Evolutionary conservation across 1,140 invertebrate genomes (phyloP).

Genomic region (Bombus polaris): DNA sequence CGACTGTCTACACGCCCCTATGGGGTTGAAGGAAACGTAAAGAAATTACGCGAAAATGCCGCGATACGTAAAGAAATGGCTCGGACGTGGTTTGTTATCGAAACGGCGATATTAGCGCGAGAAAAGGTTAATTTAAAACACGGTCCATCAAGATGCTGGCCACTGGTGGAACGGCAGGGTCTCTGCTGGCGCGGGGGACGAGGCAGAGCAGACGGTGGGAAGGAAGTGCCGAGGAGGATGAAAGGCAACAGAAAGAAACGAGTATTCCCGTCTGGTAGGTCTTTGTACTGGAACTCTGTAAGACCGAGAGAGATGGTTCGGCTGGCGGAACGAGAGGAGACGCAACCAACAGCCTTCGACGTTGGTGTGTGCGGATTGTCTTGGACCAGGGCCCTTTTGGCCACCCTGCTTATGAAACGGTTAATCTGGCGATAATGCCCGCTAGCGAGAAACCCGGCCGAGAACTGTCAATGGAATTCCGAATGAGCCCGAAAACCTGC

Average conservation of each 20-base stretch:
- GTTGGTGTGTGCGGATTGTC: constrained; percentile 53
- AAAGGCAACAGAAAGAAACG: constrained; percentile 71
- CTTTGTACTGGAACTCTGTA: constrained; percentile 60
- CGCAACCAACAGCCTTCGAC: constrained; percentile 7
- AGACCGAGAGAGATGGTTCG: constrained; percentile 21
- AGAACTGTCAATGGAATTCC: constrained; percentile 67
- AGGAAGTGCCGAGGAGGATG: constrained; percentile 68
- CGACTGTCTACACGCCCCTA: too few species aligned
- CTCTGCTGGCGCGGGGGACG: constrained; percentile 32
- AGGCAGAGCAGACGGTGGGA: constrained; percentile 63
- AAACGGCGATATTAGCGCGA: constrained; percentile 44
- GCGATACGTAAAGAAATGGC: neutral
- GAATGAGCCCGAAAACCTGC: constrained; percentile 40
- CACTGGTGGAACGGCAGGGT: constrained; percentile 28
- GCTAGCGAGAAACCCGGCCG: constrained; percentile 45
- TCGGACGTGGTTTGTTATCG: neutral
- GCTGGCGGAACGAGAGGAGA: constrained; percentile 55
- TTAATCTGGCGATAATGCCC: constrained; percentile 62
- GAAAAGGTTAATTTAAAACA: constrained; percentile 54
- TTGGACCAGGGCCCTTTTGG: constrained; percentile 32
- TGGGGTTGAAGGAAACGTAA: neutral
- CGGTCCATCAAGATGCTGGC: constrained; percentile 49
- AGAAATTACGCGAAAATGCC: neutral
- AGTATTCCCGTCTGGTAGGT: constrained; percentile 70
- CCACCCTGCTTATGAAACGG: constrained; percentile 63